Evolutionary conservation across 1,140 invertebrate genomes (phyloP), one percentile per base, ranked within the genome.

Genomic region (Maconellicoccus hirsutus): DNA sequence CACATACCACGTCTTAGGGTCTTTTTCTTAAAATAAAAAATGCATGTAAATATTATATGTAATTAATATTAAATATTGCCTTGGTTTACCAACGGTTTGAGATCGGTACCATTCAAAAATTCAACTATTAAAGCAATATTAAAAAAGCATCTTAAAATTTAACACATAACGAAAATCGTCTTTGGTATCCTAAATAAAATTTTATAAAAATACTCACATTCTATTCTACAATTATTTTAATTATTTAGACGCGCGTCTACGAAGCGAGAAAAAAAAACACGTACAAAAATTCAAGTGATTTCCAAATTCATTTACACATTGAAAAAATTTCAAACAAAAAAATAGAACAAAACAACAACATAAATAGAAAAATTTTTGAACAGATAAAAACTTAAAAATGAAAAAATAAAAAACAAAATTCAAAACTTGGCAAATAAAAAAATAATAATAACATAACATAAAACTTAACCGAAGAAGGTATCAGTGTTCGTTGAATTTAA

Each of bases 151-250:
- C 61, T 66, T 66, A 66, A 26, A 16, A 23, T 66, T 66, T 66
- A 66, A 66, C 21, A 66, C 61, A 66, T 66, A 66, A 66, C 61
- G 61, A 66, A 66, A 66, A 66, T 66, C 61, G 61, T 66, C 61
- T 66, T 66, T 66, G 61, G 61, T 66, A 66, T 66, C 61, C 19
- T 66, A 66, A 66, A 66, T 66, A 66, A 66, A 52, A 52, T 52
- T 52, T 52, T 19, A 52, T 52, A 52, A 16, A 52, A 66, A 25
- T 66, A 66, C 61, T 16, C 61, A 66, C 61, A 66, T 25, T 25
- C 61, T 66, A 66, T 66, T 25, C 61, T 66, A 66, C 61, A 66
- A 10, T 14, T 4, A 16, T 59, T 26, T 23, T 66, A 66, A 66
- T 26, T 8, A 25, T 66, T 66, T 16, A n/a, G 16, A 66, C 19